phyloP scores from a whole-genome alignment of 2,888 invertebrate species.

The Mystacides longicornis region DNA sequence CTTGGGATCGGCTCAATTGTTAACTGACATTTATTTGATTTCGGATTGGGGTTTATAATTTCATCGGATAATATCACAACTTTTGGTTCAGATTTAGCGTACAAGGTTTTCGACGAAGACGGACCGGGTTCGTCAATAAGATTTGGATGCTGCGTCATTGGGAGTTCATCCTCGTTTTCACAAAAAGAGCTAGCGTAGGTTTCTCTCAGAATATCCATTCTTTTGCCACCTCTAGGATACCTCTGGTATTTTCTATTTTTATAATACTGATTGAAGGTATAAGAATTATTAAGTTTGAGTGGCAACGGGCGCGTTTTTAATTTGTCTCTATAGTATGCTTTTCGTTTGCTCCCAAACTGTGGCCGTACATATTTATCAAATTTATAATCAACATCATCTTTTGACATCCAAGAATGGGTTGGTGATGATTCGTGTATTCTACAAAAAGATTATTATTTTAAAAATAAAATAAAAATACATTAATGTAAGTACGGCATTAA shows the following conservation, averaged over 20 bases:
- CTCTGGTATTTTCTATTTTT: constrained; percentile 8
- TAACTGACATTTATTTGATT: constrained; percentile 10
- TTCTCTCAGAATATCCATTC: constrained; percentile 23
- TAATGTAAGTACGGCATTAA: neutral
- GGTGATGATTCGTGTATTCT: constrained; percentile 18
- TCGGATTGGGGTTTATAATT: constrained; percentile 15
- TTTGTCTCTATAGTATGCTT: constrained; percentile 3
- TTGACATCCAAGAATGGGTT: constrained; percentile 5
- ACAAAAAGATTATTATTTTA: constrained; percentile 1
- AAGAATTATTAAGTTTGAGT: neutral
- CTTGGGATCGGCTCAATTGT: neutral
- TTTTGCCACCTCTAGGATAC: constrained; percentile 23
- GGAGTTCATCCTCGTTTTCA: constrained; percentile 1
- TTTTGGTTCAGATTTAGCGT: constrained; percentile 10
- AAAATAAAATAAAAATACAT: neutral
- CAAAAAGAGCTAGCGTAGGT: constrained; percentile 15
- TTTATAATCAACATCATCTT: constrained; percentile 4
- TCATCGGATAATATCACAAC: constrained; percentile 24
- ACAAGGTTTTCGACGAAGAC: neutral
- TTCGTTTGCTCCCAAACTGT: neutral
- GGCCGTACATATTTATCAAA: neutral
- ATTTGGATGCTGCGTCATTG: neutral
- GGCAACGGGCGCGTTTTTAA: neutral
- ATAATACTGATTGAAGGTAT: neutral
- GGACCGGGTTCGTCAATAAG: constrained; percentile 3